Conservation (phyloP, 2,797 vertebrate species). For the Diplodus sargus region DNA sequence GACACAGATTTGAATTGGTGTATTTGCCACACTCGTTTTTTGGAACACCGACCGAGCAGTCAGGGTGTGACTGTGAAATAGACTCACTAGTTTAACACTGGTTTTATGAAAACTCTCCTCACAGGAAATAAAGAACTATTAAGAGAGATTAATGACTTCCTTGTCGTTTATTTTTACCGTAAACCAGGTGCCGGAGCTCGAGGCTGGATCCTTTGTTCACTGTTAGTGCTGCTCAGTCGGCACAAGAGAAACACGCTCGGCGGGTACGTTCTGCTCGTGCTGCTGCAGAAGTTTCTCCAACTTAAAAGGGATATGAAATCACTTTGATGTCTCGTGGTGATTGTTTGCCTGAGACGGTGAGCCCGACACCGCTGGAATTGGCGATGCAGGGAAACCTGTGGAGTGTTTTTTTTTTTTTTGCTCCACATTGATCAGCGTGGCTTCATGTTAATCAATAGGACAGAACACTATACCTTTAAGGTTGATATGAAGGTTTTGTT, state of each 20-base stretch:
- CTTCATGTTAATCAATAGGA: conserved; percentile 34
- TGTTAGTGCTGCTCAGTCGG: conserved; percentile 11
- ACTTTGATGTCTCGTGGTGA: conserved; percentile 40
- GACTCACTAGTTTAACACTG: conserved; percentile 42
- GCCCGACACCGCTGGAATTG: conserved; percentile 18
- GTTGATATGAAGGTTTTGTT: not conserved
- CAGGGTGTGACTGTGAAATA: conserved; percentile 15
- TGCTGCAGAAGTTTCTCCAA: conserved; percentile 28
- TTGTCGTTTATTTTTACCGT: conserved; percentile 47
- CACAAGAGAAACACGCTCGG: conserved; percentile 17
- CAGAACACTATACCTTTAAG: not conserved
- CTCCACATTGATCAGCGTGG: conserved; percentile 28
- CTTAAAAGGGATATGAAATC: conserved; percentile 50
- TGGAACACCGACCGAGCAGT: conserved; percentile 32
- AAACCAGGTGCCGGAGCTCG: conserved; percentile 1
- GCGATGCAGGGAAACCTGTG: conserved; percentile 25
- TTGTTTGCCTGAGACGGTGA: conserved; percentile 49
- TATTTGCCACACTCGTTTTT: conserved; percentile 57
- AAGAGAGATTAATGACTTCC: conserved; percentile 35
- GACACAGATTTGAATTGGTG: conserved; percentile 40
- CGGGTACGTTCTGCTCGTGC: conserved; percentile 7
- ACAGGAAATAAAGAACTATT: conserved; percentile 72
- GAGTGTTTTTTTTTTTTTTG: conserved; percentile 9
- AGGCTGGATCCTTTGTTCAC: conserved; percentile 7
- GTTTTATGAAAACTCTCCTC: conserved; percentile 56